Conservation (phyloP, 2,113 vertebrate species). For the Scatophagus argus region DNA sequence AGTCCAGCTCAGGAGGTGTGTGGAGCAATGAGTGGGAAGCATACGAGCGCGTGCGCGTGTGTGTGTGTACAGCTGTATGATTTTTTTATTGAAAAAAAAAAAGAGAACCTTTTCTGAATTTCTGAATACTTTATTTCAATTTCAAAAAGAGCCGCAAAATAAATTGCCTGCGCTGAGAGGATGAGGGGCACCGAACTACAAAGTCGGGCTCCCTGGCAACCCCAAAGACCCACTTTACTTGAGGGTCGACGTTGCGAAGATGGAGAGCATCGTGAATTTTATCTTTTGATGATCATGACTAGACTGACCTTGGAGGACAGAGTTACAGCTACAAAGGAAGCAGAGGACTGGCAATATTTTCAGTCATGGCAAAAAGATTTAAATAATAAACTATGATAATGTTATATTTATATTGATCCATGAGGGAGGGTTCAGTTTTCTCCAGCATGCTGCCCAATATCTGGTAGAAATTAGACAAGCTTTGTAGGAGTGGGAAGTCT, state of each 20-base stretch:
- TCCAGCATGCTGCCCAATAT: not conserved
- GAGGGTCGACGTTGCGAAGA: conserved; percentile 38
- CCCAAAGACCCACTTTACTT: conserved; percentile 44
- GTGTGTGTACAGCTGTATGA: conserved; percentile 7
- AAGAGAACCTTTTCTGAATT: conserved; percentile 56
- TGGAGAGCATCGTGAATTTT: conserved; percentile 20
- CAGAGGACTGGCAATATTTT: conserved; percentile 16
- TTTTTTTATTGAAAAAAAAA: conserved; percentile 47
- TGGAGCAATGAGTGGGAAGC: conserved; percentile 7
- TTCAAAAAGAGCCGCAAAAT: conserved; percentile 73
- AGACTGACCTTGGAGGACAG: conserved; percentile 35
- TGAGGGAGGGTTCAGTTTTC: conserved; percentile 1
- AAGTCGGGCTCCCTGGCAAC: conserved; percentile 63
- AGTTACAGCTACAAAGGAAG: not conserved
- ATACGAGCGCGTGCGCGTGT: not conserved
- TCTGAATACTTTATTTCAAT: conserved; percentile 71
- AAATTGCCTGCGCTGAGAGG: conserved; percentile 56
- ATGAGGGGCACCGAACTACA: conserved; percentile 51
- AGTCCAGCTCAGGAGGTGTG: conserved; percentile 1
- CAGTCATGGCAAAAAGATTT: conserved; percentile 4
- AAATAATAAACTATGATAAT: conserved; percentile 18
- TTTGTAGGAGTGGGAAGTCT: not conserved
- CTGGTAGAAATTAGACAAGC: conserved; percentile 9
- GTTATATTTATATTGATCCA: conserved; percentile 24
- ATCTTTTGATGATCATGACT: conserved; percentile 46